These are phyloP conservation scores for Arvicanthis niloticus DNA, from an alignment of 2,113 vertebrate species.

Conservation along the genomic window DNA sequence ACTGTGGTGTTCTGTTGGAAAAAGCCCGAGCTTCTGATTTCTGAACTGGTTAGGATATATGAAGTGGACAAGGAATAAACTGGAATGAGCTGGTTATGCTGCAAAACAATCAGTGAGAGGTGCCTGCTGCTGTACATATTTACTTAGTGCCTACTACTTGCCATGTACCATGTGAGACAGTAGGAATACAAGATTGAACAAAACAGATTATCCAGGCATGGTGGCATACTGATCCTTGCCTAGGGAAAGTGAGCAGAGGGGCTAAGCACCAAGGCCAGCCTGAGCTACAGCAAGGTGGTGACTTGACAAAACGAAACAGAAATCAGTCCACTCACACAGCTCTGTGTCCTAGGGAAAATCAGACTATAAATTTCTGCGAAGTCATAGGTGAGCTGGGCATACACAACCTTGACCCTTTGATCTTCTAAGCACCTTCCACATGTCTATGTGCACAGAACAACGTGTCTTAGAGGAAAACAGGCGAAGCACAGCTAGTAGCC, in stretches of 20 bases:
- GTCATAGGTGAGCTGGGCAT: not conserved
- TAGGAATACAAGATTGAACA: not conserved
- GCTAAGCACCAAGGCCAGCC: not conserved
- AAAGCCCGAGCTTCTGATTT: not conserved
- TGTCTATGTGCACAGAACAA: not conserved
- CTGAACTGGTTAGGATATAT: not conserved
- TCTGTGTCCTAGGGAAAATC: not conserved
- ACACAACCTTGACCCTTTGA: not conserved
- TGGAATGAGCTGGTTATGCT: not conserved
- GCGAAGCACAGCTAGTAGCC: not conserved
- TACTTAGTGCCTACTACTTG: not conserved
- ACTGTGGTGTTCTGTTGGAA: not conserved
- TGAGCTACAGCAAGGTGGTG: not conserved
- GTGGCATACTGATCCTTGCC: not conserved
- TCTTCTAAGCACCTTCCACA: not conserved
- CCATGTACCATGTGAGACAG: not conserved
- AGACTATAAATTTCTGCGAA: not conserved
- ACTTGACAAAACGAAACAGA: not conserved
- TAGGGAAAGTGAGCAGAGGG: not conserved
- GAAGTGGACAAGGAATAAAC: not conserved
- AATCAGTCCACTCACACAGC: not conserved
- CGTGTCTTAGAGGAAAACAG: not conserved
- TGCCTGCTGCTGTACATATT: conserved; percentile 1
- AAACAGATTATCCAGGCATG: not conserved
- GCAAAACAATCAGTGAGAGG: not conserved